Percentiles rank a stretch among this genome's conserved stretches.
Evolutionary conservation across 2,797 vertebrate species (phyloP).

Genomic region (Novumbra hubbsi): DNA sequence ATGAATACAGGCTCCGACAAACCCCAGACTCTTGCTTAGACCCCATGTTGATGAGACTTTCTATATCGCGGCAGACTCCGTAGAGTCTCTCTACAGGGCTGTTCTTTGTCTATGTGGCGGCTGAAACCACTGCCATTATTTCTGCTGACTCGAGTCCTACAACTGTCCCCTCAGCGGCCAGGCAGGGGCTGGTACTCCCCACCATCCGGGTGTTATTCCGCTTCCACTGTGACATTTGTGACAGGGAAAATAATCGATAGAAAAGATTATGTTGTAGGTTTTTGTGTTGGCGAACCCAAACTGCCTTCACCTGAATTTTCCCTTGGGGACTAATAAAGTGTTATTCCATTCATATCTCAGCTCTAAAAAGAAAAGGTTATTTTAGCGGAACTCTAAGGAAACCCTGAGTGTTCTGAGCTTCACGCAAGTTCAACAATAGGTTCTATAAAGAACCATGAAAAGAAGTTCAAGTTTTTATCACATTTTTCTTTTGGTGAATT

Average conservation of each 20-base stretch:
- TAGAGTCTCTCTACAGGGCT: constrained; percentile 2
- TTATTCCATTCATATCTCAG: too few species aligned
- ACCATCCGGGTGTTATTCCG: constrained; percentile 71
- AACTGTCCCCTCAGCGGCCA: constrained; percentile 48
- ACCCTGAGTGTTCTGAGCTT: too few species aligned
- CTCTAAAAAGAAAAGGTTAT: too few species aligned
- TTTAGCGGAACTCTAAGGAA: too few species aligned
- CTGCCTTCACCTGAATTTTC: constrained; percentile 23
- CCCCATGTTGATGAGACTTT: constrained; percentile 1
- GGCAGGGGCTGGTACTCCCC: constrained; percentile 38
- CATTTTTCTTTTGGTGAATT: too few species aligned
- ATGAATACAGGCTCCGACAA: background rate
- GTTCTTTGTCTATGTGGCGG: constrained; percentile 7
- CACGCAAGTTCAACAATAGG: too few species aligned
- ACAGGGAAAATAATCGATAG: constrained; percentile 55
- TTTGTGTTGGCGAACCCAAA: constrained; percentile 42
- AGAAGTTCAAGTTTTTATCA: too few species aligned
- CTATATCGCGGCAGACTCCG: background rate
- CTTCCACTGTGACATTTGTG: constrained; percentile 49
- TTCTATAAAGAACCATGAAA: too few species aligned
- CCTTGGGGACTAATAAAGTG: too few species aligned
- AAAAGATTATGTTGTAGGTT: constrained; percentile 64
- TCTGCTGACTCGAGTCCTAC: constrained; percentile 30
- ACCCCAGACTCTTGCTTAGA: background rate
- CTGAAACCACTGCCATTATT: constrained; percentile 27